Conservation (phyloP, 2,888 invertebrate genomes). For the Trichogramma evanescens region DNA sequence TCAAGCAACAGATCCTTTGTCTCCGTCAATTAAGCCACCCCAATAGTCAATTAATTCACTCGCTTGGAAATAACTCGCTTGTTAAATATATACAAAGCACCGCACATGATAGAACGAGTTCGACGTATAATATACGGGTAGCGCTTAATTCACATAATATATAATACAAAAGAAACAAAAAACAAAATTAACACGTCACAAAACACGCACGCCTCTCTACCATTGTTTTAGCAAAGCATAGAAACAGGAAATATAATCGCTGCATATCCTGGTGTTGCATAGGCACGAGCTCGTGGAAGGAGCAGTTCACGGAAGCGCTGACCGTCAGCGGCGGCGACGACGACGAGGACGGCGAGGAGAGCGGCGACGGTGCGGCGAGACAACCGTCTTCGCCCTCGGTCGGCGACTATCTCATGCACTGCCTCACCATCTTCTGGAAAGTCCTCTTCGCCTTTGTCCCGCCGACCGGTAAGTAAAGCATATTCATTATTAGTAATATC, state of each 20-base stretch:
- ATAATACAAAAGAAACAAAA: too few relatives aligned
- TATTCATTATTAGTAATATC: conserved; percentile 5
- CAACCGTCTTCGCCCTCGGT: conserved; percentile 65
- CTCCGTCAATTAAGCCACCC: conserved; percentile 4
- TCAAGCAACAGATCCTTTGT: background rate
- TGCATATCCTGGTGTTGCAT: conserved; percentile 24
- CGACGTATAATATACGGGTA: too few relatives aligned
- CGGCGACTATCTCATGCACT: conserved; percentile 91
- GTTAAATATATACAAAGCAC: too few relatives aligned
- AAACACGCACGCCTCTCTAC: too few relatives aligned
- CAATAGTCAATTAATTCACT: conserved; percentile 9
- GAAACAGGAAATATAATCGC: too few relatives aligned
- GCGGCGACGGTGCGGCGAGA: conserved; percentile 41
- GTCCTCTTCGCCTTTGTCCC: conserved; percentile 95
- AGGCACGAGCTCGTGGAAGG: conserved; percentile 97
- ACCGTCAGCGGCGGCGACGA: conserved; percentile 83
- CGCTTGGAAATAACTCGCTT: background rate
- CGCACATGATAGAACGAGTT: too few relatives aligned
- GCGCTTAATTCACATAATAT: too few relatives aligned
- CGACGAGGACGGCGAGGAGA: conserved; percentile 49
- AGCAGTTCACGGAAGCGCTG: conserved; percentile 95
- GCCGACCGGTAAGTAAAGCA: conserved; percentile 73
- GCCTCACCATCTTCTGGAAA: conserved; percentile 97
- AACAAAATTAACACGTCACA: too few relatives aligned
- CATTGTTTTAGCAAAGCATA: too few relatives aligned